Conservation (phyloP, 2,888 invertebrate genomes). For the Cosmia pyralina region DNA sequence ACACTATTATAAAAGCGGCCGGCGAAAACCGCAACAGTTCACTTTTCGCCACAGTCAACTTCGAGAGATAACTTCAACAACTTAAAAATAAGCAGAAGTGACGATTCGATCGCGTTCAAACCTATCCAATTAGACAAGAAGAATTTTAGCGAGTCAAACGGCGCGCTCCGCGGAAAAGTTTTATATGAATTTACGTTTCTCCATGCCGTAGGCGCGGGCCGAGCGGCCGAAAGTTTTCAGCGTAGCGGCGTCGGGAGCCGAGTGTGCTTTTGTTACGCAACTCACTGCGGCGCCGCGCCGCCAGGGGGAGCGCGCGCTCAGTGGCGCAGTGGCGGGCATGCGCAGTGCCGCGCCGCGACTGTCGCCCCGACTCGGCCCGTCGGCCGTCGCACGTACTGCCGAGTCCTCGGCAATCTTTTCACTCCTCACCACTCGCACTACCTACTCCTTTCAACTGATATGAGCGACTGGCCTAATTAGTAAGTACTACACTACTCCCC, state of each 20-base stretch:
- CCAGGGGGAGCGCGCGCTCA: conserved; percentile 88
- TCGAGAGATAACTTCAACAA: conserved; percentile 77
- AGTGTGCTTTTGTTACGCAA: conserved; percentile 90
- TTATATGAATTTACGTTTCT: conserved; percentile 82
- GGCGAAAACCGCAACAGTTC: conserved; percentile 81
- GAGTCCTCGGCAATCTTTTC: conserved; percentile 74
- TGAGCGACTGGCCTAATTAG: conserved; percentile 53
- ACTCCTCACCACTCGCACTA: conserved; percentile 70
- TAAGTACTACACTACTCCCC: conserved; percentile 35
- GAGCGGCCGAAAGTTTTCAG: conserved; percentile 86
- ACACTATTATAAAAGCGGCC: conserved; percentile 79
- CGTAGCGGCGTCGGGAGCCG: conserved; percentile 84
- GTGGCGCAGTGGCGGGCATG: conserved; percentile 90
- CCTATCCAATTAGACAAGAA: conserved; percentile 57
- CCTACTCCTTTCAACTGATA: conserved; percentile 61
- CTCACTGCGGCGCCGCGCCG: conserved; percentile 86
- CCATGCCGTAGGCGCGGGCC: conserved; percentile 83
- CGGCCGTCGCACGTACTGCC: conserved; percentile 51
- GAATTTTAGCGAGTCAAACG: conserved; percentile 65
- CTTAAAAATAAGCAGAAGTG: conserved; percentile 76
- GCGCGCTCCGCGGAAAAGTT: conserved; percentile 86
- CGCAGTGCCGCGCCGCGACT: conserved; percentile 75
- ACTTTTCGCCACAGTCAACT: conserved; percentile 81
- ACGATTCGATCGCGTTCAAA: conserved; percentile 60
- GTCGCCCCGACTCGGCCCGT: conserved; percentile 59